Evolutionary conservation across 1,140 invertebrate genomes (phyloP).

Genomic region (Diuraphis noxia): DNA sequence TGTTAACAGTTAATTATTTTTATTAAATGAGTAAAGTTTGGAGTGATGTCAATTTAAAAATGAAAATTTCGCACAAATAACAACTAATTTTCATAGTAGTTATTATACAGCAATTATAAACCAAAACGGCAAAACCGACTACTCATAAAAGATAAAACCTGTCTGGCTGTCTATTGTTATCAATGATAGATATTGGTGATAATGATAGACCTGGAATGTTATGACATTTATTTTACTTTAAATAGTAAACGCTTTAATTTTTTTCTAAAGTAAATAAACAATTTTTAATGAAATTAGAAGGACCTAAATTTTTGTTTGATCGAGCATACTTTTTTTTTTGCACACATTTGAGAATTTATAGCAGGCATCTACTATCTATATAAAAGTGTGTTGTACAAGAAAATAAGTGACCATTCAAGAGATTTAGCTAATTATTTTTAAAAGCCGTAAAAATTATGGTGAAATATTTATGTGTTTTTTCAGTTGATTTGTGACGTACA

Average conservation of each 20-base stretch:
- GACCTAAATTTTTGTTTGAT: background rate
- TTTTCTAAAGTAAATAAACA: background rate
- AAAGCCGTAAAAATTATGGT: background rate
- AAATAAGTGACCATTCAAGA: background rate
- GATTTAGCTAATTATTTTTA: background rate
- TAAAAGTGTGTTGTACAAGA: background rate
- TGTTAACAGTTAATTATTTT: background rate
- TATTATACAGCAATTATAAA: background rate
- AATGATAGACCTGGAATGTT: background rate
- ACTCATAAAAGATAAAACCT: background rate
- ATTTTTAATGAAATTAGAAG: background rate
- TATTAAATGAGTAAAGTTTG: background rate
- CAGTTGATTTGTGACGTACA: background rate
- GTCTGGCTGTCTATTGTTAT: no score
- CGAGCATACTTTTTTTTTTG: background rate
- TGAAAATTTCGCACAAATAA: background rate
- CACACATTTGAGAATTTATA: background rate
- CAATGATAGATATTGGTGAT: background rate
- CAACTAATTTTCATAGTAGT: background rate
- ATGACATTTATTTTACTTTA: background rate
- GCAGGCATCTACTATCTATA: no score
- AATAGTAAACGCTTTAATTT: background rate
- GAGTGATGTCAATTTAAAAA: background rate
- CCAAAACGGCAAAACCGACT: no score
- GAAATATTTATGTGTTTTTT: background rate